Evolutionary conservation across 2,888 invertebrate species (phyloP).

Genomic region (Drosophila prolongata): DNA sequence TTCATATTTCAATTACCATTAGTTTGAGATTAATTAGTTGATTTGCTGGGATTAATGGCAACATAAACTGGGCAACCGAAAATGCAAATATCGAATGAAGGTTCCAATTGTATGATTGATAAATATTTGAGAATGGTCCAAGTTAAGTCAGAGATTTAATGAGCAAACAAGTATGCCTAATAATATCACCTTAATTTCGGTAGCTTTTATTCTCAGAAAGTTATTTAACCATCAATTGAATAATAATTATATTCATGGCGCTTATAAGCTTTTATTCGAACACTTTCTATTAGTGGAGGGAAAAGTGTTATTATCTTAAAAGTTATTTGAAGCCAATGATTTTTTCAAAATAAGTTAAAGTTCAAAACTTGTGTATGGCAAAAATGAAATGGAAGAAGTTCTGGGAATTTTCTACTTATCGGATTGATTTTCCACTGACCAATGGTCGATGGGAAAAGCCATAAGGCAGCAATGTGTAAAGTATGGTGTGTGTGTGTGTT

Average conservation of each 20-base stretch:
- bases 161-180: neutral
- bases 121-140: conserved; percentile 15
- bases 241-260: too few relatives aligned
- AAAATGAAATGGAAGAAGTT: too few relatives aligned
- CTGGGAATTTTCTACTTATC: neutral
- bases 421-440: conserved; percentile 3
- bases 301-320: too few relatives aligned
- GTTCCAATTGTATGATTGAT: conserved; percentile 26
- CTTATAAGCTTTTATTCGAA: too few relatives aligned
- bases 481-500: conserved; percentile 19
- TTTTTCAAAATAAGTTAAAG: too few relatives aligned
- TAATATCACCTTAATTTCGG: neutral
- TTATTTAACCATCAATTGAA: too few relatives aligned
- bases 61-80: conserved; percentile 39
- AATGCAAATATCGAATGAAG: conserved; percentile 34
- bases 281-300: too few relatives aligned
- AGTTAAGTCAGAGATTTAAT: conserved; percentile 18
- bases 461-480: conserved; percentile 11
- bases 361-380: too few relatives aligned
- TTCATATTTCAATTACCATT: conserved; percentile 13
- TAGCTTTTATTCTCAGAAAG: neutral
- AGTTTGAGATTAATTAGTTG: conserved; percentile 25
- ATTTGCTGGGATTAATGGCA: conserved; percentile 24
- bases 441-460: conserved; percentile 7
- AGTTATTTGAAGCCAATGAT: too few relatives aligned